phyloP scores from a whole-genome alignment of 1,140 invertebrate genomes.

The Tetranychus urticae region DNA sequence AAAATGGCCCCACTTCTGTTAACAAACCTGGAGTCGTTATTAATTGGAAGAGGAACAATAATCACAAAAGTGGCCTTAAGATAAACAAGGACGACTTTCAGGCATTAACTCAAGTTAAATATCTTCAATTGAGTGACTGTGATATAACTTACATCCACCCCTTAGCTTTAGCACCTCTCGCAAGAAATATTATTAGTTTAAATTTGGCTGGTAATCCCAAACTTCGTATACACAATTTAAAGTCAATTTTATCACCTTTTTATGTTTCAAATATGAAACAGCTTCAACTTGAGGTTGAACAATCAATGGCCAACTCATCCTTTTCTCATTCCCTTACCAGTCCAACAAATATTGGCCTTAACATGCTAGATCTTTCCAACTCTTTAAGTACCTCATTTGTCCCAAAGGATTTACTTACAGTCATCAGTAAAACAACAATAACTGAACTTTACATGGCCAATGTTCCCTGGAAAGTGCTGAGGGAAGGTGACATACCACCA shows the following conservation, averaged over 20 bases:
- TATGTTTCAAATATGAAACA: not conserved
- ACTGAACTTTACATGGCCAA: not conserved
- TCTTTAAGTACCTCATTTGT: not conserved
- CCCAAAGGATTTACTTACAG: conserved; percentile 1
- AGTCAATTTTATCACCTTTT: not conserved
- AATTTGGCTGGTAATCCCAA: not conserved
- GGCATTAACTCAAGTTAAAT: conserved; percentile 1
- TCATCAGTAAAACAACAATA: conserved; percentile 3
- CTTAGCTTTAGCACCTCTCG: not conserved
- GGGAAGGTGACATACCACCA: conserved; percentile 1
- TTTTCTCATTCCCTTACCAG: not conserved
- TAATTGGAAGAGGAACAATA: not conserved
- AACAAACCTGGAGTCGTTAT: not conserved
- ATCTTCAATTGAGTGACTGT: conserved; percentile 2
- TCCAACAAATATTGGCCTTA: not conserved
- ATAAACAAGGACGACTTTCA: conserved; percentile 5
- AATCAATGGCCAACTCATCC: not conserved
- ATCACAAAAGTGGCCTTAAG: not conserved
- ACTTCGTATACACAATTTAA: not conserved
- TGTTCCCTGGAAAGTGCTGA: not conserved
- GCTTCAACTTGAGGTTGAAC: not conserved
- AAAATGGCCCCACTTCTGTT: not conserved
- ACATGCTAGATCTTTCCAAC: not conserved
- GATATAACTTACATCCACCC: conserved; percentile 4
- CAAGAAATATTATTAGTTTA: not conserved